These are phyloP conservation scores for Scaptomyza caliginosa DNA, from an alignment of 2,888 invertebrate species.

Conservation along the genomic window DNA sequence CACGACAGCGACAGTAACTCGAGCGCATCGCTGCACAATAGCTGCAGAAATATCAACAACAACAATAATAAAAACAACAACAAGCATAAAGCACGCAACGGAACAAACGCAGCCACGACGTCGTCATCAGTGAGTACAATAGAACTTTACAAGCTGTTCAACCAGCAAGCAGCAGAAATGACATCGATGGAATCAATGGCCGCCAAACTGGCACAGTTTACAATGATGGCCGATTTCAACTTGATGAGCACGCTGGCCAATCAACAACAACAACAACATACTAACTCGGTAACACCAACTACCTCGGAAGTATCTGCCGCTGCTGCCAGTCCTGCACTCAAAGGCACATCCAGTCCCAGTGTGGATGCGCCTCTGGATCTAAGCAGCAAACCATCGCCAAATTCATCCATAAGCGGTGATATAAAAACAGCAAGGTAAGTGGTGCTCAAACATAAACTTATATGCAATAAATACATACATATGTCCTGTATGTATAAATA, in stretches of 20 bases:
- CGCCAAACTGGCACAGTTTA: slow-evolving; percentile 85
- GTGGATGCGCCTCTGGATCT: slow-evolving; percentile 89
- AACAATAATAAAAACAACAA: slow-evolving; percentile 23
- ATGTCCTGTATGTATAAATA: neutral
- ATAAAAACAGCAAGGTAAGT: slow-evolving; percentile 88
- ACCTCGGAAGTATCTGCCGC: slow-evolving; percentile 83
- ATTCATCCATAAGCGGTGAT: slow-evolving; percentile 84
- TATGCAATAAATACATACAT: neutral
- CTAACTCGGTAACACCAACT: slow-evolving; percentile 83
- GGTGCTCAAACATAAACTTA: neutral
- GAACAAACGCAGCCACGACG: slow-evolving; percentile 30
- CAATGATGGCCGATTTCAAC: slow-evolving; percentile 62
- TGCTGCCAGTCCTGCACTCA: slow-evolving; percentile 83
- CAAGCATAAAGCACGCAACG: slow-evolving; percentile 40
- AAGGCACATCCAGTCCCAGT: slow-evolving; percentile 85
- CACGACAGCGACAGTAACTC: slow-evolving; percentile 88
- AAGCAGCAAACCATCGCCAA: slow-evolving; percentile 90
- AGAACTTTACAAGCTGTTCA: slow-evolving; percentile 77
- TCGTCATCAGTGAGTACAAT: slow-evolving; percentile 37
- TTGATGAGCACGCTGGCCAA: slow-evolving; percentile 66
- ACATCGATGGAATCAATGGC: slow-evolving; percentile 89
- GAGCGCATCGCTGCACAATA: slow-evolving; percentile 81
- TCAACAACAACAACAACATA: slow-evolving; percentile 72
- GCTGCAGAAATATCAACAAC: slow-evolving; percentile 32
- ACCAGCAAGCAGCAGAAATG: slow-evolving; percentile 84